Evolutionary conservation across 1,140 invertebrate genomes (phyloP), one percentile per base, ranked within the genome.

Genomic region (Temnothorax longispinosus): DNA sequence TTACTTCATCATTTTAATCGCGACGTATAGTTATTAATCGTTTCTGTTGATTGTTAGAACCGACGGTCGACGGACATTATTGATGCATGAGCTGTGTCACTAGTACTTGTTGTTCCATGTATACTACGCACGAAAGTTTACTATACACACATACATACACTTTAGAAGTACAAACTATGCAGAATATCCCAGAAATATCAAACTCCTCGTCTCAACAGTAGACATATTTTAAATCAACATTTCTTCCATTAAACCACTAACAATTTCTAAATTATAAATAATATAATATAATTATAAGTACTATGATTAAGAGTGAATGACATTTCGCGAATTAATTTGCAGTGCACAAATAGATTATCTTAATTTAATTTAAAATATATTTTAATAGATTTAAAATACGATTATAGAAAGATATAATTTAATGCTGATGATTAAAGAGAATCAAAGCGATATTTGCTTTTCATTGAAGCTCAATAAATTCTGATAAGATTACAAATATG

Each of bases 31-130:
- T 58, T 72, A 56, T 50, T 44, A 38, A 3, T 21, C 7, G 11
- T 27, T 13, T 80, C 7, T 27, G 35, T 50, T 38, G 54, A 38
- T 32, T 75, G 54, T 60, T 75, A 60, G 60, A 60, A 74, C 11
- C 27, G 27, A 27, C 27, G 27, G 27, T 27, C 27, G 27, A 7
- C 1, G 11, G 38, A 72, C 32, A 82, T 82, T 72, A 72, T 41
- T 72, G 44, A 82, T 82, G 41, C 65, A 72, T 47, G 41, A 84
- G 41, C 6, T 38, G 60, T 27, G 4, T 35, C n/a, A 38, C 7
- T 18, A 27, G 35, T 54, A 67, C 27, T 27, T 72, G 21, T 58
- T 71, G n/a, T 58, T 81, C 27, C 41, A 13, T 32, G 11, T 72
- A 47, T n/a, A 15, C 8, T 52, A 50, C 38, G 44, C 44, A 27